Evolutionary conservation across 1,140 invertebrate species (phyloP).

Genomic region (Lordiphosa mommai): DNA sequence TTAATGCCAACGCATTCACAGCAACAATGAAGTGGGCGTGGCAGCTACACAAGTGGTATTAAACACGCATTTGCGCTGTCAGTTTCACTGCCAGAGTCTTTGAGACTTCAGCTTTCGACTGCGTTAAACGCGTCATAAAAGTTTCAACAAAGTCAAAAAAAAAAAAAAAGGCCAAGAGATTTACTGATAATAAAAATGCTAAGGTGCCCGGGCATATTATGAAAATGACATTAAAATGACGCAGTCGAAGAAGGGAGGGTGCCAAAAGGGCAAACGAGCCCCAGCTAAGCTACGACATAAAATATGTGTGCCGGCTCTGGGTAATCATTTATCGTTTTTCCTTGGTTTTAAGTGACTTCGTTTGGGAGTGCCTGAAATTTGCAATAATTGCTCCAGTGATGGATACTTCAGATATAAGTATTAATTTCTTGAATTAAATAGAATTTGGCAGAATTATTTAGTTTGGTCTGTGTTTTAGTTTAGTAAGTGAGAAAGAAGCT

Average conservation of each 20-base stretch:
- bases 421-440: too few relatives aligned
- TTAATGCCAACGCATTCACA: conserved; percentile 66
- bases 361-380: too few relatives aligned
- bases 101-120: conserved; percentile 29
- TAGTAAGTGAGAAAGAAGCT: too few relatives aligned
- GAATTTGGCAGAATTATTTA: too few relatives aligned
- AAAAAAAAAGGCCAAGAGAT: conserved; percentile 10
- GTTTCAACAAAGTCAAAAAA: conserved; percentile 16
- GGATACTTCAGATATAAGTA: too few relatives aligned
- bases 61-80: conserved; percentile 71
- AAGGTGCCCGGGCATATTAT: conserved; percentile 68
- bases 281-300: too few relatives aligned
- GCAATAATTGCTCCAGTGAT: too few relatives aligned
- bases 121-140: conserved; percentile 54
- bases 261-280: conserved; percentile 1
- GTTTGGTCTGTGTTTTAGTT: too few relatives aligned
- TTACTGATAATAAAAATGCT: conserved; percentile 62
- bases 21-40: conserved; percentile 45
- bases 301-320: too few relatives aligned
- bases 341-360: too few relatives aligned
- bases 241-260: conserved; percentile 12
- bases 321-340: too few relatives aligned
- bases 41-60: conserved; percentile 55
- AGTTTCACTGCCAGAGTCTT: conserved; percentile 33
- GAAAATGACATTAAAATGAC: conserved; percentile 70